phyloP scores from a whole-genome alignment of 2,797 vertebrate species.

The Acomys russatus region DNA sequence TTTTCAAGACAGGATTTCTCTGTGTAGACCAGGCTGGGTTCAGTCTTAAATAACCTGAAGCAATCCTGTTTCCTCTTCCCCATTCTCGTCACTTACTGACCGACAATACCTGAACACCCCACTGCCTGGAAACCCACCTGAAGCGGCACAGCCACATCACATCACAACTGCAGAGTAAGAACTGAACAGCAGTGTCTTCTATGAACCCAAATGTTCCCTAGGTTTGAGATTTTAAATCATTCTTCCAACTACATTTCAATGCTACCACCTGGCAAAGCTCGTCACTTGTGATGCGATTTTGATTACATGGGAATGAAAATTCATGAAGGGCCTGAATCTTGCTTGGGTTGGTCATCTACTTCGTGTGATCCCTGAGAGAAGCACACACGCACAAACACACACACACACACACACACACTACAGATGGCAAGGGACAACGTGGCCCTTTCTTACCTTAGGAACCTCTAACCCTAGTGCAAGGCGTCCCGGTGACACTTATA shows the following conservation, averaged over 20 bases:
- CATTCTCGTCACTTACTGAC: neutral
- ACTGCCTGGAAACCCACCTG: neutral
- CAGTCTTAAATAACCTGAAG: neutral
- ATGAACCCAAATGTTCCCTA: neutral
- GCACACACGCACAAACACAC: too few relatives aligned
- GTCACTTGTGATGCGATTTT: neutral
- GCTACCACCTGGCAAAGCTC: neutral
- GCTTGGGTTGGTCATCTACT: neutral
- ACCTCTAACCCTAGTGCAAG: neutral
- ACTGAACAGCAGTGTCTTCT: neutral
- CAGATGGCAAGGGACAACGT: neutral
- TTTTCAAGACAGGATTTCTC: too few relatives aligned
- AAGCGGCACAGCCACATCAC: neutral
- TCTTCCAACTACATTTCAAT: slow-evolving; percentile 2
- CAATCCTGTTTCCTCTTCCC: slow-evolving; percentile 13
- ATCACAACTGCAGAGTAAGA: neutral
- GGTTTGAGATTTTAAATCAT: slow-evolving; percentile 41
- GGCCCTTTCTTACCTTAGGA: neutral
- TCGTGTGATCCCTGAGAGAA: neutral
- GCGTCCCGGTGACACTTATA: neutral
- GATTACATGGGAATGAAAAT: neutral
- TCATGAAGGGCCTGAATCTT: neutral
- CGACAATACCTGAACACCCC: neutral
- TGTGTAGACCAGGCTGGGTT: too few relatives aligned
- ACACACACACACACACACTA: too few relatives aligned